These are phyloP conservation scores for Strigops habroptila DNA, from an alignment of 2,113 vertebrate genomes.

Conservation along the genomic window DNA sequence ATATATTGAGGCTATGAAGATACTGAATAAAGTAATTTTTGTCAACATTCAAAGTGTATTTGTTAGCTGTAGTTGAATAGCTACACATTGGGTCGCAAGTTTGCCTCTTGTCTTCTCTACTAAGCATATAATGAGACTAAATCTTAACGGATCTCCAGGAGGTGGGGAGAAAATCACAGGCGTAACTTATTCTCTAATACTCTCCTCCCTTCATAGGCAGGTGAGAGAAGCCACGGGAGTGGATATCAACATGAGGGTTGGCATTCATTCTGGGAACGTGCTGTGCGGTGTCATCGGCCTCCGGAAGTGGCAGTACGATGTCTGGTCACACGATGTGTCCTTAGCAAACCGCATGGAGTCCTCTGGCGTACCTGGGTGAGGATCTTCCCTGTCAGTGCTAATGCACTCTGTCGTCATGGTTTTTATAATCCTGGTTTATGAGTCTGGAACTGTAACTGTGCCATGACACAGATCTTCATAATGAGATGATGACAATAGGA, in stretches of 20 bases:
- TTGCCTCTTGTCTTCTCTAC: neutral
- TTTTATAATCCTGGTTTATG: neutral
- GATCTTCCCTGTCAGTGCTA: neutral
- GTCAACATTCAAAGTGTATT: neutral
- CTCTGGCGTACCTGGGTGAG: conserved; percentile 92
- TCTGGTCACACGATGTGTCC: conserved; percentile 98
- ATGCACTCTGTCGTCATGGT: neutral
- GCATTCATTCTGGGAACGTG: conserved; percentile 95
- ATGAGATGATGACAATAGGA: neutral
- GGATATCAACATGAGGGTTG: conserved; percentile 97
- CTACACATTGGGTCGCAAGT: neutral
- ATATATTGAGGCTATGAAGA: neutral
- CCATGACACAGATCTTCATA: neutral
- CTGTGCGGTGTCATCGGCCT: conserved; percentile 96
- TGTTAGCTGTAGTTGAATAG: neutral
- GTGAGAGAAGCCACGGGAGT: conserved; percentile 94
- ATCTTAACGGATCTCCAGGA: neutral
- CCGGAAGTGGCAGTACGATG: conserved; percentile 97
- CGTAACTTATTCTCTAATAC: neutral
- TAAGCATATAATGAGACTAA: neutral
- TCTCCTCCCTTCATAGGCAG: conserved; percentile 73
- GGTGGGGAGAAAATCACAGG: neutral
- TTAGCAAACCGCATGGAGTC: conserved; percentile 98
- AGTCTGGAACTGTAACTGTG: neutral
- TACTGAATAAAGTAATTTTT: neutral